phyloP scores from a whole-genome alignment of 1,140 invertebrate genomes.

The Drosophila bocqueti region DNA sequence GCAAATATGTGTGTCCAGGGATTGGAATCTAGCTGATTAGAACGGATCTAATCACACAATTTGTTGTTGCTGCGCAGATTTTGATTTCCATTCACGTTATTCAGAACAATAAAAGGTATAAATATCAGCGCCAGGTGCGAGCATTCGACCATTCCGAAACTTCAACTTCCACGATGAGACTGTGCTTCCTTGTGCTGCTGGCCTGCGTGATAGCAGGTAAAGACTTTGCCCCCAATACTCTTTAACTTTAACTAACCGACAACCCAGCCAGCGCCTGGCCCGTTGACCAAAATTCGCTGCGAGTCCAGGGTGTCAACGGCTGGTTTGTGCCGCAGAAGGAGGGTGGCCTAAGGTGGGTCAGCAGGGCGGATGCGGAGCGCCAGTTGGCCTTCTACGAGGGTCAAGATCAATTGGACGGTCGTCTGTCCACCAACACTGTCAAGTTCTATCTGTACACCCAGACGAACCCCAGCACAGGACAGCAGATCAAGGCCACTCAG shows the following conservation, averaged over 20 bases:
- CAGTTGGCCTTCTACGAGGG: slow-evolving; percentile 47
- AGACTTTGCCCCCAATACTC: slow-evolving; percentile 22
- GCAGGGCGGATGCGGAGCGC: slow-evolving; percentile 29
- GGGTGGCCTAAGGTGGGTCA: slow-evolving; percentile 52
- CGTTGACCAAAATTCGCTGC: slow-evolving; percentile 39
- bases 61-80: slow-evolving; percentile 36
- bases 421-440: slow-evolving; percentile 55
- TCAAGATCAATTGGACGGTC: slow-evolving; percentile 28
- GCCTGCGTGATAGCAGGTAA: slow-evolving; percentile 64
- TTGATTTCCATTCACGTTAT: slow-evolving; percentile 35
- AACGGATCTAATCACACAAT: slow-evolving; percentile 26
- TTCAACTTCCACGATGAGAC: slow-evolving; percentile 58
- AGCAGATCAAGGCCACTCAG: slow-evolving; percentile 42
- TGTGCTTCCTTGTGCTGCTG: slow-evolving; percentile 56
- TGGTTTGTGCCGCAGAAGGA: slow-evolving; percentile 63
- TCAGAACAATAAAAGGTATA: slow-evolving; percentile 45
- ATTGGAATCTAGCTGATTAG: slow-evolving; percentile 34
- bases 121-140: slow-evolving; percentile 33
- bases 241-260: neutral
- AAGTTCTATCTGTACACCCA: slow-evolving; percentile 66
- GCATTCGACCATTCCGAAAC: slow-evolving; percentile 30
- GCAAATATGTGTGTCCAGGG: neutral
- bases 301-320: slow-evolving; percentile 53
- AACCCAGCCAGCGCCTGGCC: slow-evolving; percentile 49
- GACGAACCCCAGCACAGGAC: slow-evolving; percentile 41